phyloP scores from a whole-genome alignment of 2,113 vertebrate species.

The Mionectes macconnelli region DNA sequence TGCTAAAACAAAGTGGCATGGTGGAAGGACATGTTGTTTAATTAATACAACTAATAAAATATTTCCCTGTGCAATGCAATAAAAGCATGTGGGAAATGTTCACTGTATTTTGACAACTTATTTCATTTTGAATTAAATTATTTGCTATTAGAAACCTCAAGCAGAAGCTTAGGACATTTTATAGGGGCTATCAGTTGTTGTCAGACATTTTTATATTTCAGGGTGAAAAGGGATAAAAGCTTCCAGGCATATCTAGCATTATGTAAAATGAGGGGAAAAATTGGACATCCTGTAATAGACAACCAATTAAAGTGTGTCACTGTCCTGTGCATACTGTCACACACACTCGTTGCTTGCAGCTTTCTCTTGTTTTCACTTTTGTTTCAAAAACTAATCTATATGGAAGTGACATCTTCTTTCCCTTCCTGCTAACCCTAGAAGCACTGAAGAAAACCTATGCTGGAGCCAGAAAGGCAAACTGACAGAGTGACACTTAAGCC shows the following conservation, averaged over 20 bases:
- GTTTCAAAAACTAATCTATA: constrained; percentile 55
- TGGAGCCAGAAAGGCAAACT: not conserved
- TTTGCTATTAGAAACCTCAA: constrained; percentile 71
- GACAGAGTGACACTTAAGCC: not conserved
- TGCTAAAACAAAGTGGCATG: not conserved
- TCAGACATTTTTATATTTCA: constrained; percentile 58
- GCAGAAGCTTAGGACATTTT: constrained; percentile 54
- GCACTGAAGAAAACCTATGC: not conserved
- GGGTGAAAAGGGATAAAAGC: not conserved
- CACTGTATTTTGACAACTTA: constrained; percentile 20
- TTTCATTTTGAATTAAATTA: constrained; percentile 67
- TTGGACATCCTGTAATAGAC: not conserved
- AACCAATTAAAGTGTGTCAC: constrained; percentile 58
- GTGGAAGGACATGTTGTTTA: constrained; percentile 1
- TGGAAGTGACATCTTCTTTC: constrained; percentile 55
- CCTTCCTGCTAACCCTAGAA: constrained; percentile 35
- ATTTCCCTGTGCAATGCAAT: constrained; percentile 2
- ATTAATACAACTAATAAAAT: constrained; percentile 49
- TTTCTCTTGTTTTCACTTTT: constrained; percentile 19
- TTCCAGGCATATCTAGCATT: constrained; percentile 46
- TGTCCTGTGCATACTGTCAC: constrained; percentile 57
- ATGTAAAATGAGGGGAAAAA: constrained; percentile 48
- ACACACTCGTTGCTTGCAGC: constrained; percentile 22
- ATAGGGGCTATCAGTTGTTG: constrained; percentile 43
- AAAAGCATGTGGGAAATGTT: not conserved